Conservation (phyloP, 2,113 vertebrate species). For the Varanus komodoensis region DNA sequence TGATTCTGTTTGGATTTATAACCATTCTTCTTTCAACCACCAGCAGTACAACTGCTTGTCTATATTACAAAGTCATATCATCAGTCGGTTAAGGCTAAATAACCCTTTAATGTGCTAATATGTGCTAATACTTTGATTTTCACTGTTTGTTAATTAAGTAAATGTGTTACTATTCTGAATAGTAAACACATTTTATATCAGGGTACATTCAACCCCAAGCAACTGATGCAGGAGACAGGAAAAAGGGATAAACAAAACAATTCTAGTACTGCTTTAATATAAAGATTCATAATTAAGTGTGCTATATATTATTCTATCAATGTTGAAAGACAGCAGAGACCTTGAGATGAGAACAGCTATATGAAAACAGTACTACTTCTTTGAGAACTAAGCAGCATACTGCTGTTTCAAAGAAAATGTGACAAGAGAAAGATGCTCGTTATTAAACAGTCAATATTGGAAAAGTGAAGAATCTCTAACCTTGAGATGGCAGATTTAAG, state of each 20-base stretch:
- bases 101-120: not conserved
- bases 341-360: not conserved
- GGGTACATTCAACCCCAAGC: not conserved
- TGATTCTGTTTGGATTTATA: not conserved
- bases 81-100: not conserved
- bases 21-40: not conserved
- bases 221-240: not conserved
- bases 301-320: not conserved
- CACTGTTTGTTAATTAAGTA: not conserved
- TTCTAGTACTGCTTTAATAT: not conserved
- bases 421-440: conserved; percentile 62
- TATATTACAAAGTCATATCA: not conserved
- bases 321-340: conserved; percentile 1
- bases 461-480: conserved; percentile 83
- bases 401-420: conserved; percentile 36
- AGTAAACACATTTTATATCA: not conserved
- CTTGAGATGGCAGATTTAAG: conserved; percentile 84
- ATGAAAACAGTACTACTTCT: not conserved
- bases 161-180: not conserved
- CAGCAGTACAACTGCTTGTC: not conserved
- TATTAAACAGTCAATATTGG: conserved; percentile 75
- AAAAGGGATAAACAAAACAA: not conserved
- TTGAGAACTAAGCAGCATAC: conserved; percentile 28
- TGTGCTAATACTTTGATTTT: not conserved
- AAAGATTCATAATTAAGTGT: not conserved